phyloP scores from a whole-genome alignment of 2,797 vertebrate species.

The Halcyon leucocephala region DNA sequence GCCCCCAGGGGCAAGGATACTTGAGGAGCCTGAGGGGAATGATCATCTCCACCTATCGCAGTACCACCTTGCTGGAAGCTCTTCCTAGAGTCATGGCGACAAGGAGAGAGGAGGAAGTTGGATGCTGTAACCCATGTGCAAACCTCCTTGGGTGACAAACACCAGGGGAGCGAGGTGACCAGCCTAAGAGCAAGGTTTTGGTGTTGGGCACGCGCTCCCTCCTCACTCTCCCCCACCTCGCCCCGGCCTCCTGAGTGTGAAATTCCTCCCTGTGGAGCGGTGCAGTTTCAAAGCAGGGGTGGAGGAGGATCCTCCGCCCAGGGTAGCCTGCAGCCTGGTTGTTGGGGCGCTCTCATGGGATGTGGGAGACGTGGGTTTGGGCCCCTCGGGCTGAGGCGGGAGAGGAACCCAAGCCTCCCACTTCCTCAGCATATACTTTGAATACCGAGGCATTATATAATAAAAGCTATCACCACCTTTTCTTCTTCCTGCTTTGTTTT shows the following conservation, averaged over 20 bases:
- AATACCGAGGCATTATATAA: constrained; percentile 65
- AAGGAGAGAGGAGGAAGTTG: background rate
- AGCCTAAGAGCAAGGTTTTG: background rate
- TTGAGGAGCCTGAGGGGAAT: fast-evolving
- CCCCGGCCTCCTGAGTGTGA: background rate
- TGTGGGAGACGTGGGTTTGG: constrained; percentile 60
- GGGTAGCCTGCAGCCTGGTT: constrained; percentile 64
- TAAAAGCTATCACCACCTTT: constrained; percentile 72
- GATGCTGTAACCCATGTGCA: fast-evolving
- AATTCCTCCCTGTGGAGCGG: background rate
- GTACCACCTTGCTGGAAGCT: background rate
- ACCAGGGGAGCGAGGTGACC: background rate
- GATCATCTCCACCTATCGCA: fast-evolving
- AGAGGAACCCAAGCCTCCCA: constrained; percentile 55
- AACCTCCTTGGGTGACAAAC: fast-evolving
- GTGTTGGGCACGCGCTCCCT: background rate
- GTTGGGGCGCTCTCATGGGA: constrained; percentile 49
- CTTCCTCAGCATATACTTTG: constrained; percentile 73
- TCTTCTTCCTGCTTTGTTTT: constrained; percentile 75
- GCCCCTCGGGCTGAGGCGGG: constrained; percentile 61
- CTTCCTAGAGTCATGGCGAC: background rate
- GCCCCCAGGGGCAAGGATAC: background rate
- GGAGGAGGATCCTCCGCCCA: constrained; percentile 46
- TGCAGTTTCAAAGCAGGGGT: constrained; percentile 34
- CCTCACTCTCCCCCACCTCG: background rate